Evolutionary conservation across 2,797 vertebrate genomes (phyloP), one percentile per base, ranked within the genome.

Genomic region (Australoheros facetus): DNA sequence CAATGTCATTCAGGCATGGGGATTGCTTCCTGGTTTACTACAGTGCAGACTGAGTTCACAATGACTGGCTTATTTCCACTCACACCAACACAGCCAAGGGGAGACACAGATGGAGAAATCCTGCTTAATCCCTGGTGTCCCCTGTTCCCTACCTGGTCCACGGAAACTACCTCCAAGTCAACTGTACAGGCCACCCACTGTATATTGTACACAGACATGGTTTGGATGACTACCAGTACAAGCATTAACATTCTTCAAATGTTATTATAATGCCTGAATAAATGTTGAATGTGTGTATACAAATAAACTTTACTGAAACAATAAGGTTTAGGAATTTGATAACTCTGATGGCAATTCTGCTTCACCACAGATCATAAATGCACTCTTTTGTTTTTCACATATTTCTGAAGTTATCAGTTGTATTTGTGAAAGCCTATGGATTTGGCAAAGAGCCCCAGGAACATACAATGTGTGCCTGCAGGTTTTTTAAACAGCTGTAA

Each of bases 141-240:
- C 56, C 71, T 69, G 79, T 51, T 83, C 58, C 62, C 64, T 70
- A 78, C 17, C 26, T 62, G 34, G 12, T 62, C 56, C 51, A 83
- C n/a, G 14, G 54, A 83, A 83, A 55, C 37, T 30, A 64, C 37
- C 17, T 58, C 60, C 59, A 51, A 69, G 4, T 86, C 79, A 78
- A 39, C 60, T 56, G 66, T 78, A 64, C 30, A 85, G 82, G 60
- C 87, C 90, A 86, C 85, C 82, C 77, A 89, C 78, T 48, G 42
- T 12, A 59, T 62, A 77, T 48, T 17, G 37, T 37, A 37, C 37
- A 37, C 37, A 69, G 26, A 56, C 30, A 56, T 1, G 1, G 70
- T 28, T 80, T 83, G 62, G 17, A 73, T 78, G 19, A n/a, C 26
- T 45, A 66, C 0, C 4, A 13, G 32, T 19, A 37, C 62, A 19